Conservation (phyloP, 2,888 invertebrate species). For the Sinohyriopsis cumingii region DNA sequence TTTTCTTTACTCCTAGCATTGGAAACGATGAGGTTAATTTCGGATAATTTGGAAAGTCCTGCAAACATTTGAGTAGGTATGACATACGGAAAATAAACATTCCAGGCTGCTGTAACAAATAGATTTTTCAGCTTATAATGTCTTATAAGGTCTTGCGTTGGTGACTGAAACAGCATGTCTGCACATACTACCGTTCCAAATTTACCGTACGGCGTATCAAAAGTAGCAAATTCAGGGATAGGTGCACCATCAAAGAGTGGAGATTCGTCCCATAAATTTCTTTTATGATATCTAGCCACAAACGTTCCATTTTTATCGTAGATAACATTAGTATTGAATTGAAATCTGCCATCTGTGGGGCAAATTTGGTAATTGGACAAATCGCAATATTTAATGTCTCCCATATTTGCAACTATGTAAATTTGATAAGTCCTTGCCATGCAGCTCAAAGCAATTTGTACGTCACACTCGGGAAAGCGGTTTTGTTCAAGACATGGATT, state of each 20-base stretch:
- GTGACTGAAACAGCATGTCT: conserved; percentile 84
- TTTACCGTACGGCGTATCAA: conserved; percentile 57
- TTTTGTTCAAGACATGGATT: conserved; percentile 49
- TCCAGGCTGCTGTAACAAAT: conserved; percentile 84
- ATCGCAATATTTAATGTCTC: conserved; percentile 79
- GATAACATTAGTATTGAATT: conserved; percentile 86
- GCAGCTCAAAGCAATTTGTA: conserved; percentile 72
- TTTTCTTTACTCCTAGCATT: conserved; percentile 79
- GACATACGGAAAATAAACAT: conserved; percentile 81
- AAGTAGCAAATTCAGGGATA: conserved; percentile 36
- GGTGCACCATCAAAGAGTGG: conserved; percentile 71
- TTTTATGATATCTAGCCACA: conserved; percentile 80
- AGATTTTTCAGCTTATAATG: conserved; percentile 77
- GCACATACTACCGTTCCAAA: conserved; percentile 86
- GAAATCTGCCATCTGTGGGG: conserved; percentile 49
- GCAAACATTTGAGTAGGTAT: conserved; percentile 75
- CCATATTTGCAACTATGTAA: conserved; percentile 82
- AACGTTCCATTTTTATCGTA: conserved; percentile 82
- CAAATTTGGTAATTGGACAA: conserved; percentile 28
- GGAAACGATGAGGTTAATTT: conserved; percentile 79
- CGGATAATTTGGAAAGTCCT: conserved; percentile 76
- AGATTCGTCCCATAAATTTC: conserved; percentile 73
- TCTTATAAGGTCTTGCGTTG: conserved; percentile 77
- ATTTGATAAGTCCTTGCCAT: conserved; percentile 76
- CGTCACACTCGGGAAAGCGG: conserved; percentile 15